phyloP scores from a whole-genome alignment of 2,888 invertebrate species.

The Meghimatium bilineatum region DNA sequence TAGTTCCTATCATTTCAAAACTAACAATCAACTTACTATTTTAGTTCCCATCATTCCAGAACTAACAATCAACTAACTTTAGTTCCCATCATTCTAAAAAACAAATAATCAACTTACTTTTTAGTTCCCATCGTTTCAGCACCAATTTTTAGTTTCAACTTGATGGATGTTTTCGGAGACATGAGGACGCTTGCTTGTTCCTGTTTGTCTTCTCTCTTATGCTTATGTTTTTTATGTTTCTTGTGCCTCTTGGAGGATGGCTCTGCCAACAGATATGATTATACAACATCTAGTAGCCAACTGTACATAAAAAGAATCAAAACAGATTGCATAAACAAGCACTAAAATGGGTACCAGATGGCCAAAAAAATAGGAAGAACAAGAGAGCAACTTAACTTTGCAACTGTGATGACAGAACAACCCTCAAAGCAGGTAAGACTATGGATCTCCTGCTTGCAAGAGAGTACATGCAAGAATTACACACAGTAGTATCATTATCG shows the following conservation, averaged over 20 bases:
- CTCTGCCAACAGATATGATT: constrained; percentile 51
- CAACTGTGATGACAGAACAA: no score
- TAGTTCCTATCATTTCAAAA: neutral
- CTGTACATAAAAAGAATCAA: no score
- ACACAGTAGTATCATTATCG: no score
- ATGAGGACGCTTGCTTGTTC: constrained; percentile 51
- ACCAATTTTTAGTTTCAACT: constrained; percentile 73
- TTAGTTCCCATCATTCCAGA: neutral
- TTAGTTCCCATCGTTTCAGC: constrained; percentile 71
- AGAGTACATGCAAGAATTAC: no score
- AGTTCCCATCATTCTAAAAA: neutral
- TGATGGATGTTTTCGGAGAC: constrained; percentile 69
- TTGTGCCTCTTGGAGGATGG: constrained; percentile 68
- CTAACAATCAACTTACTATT: neutral
- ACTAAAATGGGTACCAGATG: no score
- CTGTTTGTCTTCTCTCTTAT: constrained; percentile 55
- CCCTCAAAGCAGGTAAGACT: no score
- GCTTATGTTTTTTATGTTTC: constrained; percentile 72
- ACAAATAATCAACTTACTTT: constrained; percentile 60
- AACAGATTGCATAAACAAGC: no score
- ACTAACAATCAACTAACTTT: neutral
- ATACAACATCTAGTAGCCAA: no score
- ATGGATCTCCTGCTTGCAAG: no score
- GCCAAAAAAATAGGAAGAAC: no score
- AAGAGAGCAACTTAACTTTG: no score